Conservation (phyloP, 2,888 invertebrate genomes). For the Leucophora obtusa region DNA sequence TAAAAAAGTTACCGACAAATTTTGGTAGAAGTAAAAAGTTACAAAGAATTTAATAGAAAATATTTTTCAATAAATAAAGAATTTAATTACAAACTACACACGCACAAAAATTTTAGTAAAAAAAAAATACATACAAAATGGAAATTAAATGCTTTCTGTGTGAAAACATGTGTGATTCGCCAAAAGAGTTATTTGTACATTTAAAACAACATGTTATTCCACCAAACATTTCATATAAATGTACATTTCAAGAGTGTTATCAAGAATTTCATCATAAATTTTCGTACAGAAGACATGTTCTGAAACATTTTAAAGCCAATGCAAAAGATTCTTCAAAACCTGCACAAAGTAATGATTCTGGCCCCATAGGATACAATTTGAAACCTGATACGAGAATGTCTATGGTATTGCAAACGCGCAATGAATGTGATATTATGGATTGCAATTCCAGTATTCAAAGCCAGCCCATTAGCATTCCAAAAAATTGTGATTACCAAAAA, state of each 20-base stretch:
- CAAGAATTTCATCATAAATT: slow-evolving; percentile 6
- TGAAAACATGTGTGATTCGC: neutral
- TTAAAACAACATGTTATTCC: neutral
- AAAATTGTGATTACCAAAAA: slow-evolving; percentile 1
- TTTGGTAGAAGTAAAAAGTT: no score
- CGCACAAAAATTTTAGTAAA: no score
- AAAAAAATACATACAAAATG: no score
- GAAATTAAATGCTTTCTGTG: slow-evolving; percentile 20
- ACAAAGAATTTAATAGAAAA: no score
- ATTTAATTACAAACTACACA: no score
- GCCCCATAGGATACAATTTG: no score
- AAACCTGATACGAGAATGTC: no score
- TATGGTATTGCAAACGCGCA: neutral
- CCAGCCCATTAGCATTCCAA: neutral
- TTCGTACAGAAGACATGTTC: slow-evolving; percentile 19
- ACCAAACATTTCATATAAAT: neutral
- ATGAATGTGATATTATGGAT: neutral
- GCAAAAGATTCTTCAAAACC: neutral
- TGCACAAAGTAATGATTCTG: neutral
- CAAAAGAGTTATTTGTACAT: slow-evolving; percentile 7
- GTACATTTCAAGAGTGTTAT: slow-evolving; percentile 6
- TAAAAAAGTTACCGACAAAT: no score
- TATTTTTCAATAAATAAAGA: no score
- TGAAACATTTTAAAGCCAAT: slow-evolving; percentile 14
- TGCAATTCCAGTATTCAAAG: neutral